Base-by-base conservation (phyloP, 2,888 invertebrate species). In the Plebejus anna region DNA sequence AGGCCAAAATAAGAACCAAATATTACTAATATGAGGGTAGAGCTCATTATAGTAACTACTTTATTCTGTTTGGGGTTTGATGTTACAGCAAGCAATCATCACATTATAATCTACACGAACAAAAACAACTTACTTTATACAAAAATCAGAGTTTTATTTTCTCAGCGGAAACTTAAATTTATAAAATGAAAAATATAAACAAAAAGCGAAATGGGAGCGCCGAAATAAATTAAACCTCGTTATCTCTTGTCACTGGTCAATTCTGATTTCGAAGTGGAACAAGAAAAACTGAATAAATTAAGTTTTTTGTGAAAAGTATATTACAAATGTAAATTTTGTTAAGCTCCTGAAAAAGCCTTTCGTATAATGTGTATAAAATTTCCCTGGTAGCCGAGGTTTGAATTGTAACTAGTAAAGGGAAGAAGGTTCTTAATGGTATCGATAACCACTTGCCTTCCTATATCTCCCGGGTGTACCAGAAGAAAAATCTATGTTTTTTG, bases 201-300 rank as follows among this genome's bases (percentile, higher is more conserved):
- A 55, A 73, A 73, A 73, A 11, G 32, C 16, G 73, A 73, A 32
- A 73, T 73, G 55, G 51, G 55, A 28, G 55, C 51, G 73, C 55
- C 55, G 55, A 51, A 73, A 73, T 73, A 73, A 55, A 73, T 73
- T 73, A 73, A 73, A 73, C 73, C 73, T 73, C 51, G 55, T 73
- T 73, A 73, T 73, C 73, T 71, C 42, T 73, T 51, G 72, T 73
- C 73, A 55, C 51, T 55, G 73, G 51, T 73, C 73, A 73, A 73
- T 73, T 55, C 28, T 73, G 73, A 72, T 51, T 72, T 51, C 47
- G 51, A 72, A 72, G 28, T 72, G 72, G 28, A 72, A 47, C 72
- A 47, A 72, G 72, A 73, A 47, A 51, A 73, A 55, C 32, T 28
- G 22, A 73, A 73, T 55, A 55, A 55, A 73, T 73, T 55, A 51